phyloP scores from a whole-genome alignment of 1,140 invertebrate species.

The Magallana angulata region DNA sequence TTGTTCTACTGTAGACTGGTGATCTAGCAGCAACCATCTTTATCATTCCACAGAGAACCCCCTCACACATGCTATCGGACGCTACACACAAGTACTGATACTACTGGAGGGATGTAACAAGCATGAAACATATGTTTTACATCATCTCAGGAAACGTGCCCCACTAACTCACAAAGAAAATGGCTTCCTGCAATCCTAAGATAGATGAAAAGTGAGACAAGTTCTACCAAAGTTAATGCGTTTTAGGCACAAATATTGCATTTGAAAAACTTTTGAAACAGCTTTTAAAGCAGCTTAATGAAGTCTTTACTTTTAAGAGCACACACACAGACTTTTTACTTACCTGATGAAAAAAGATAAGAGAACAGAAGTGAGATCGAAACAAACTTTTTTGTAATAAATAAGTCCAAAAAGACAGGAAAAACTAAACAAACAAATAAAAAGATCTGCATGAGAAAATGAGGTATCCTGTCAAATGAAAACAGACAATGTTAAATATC shows the following conservation, averaged over 20 bases:
- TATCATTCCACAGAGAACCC: constrained; percentile 1
- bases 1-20: neutral
- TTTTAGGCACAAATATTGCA: neutral
- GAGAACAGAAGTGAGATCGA: neutral
- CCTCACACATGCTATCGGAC: neutral
- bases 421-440: neutral
- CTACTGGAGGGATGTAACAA: neutral
- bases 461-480: neutral
- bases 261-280: neutral
- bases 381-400: neutral
- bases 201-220: neutral
- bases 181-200: constrained; percentile 6
- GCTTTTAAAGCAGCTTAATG: too few relatives aligned
- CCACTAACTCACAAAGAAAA: neutral
- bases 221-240: neutral
- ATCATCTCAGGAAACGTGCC: constrained; percentile 12
- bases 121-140: constrained; percentile 31
- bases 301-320: neutral
- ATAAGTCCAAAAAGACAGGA: constrained; percentile 28
- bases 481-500: constrained; percentile 10
- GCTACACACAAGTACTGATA: neutral
- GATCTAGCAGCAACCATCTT: neutral
- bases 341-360: constrained; percentile 19
- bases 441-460: neutral
- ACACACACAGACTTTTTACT: neutral